Evolutionary conservation across 1,140 invertebrate genomes (phyloP), one percentile per base, ranked within the genome.

Genomic region (Cydia pomonella): DNA sequence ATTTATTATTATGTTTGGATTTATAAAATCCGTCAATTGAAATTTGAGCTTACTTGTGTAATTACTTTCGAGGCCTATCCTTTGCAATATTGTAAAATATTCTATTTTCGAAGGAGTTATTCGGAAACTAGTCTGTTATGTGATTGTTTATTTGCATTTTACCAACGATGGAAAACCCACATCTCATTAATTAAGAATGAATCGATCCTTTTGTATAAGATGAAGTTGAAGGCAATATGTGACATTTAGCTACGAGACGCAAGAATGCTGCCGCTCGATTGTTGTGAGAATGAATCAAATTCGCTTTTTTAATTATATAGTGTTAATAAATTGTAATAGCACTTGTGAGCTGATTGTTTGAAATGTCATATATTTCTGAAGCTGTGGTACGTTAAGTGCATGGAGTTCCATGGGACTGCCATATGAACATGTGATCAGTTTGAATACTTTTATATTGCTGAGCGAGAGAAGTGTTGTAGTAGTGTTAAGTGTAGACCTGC

Each of bases 401-500:
- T 90, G 90, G 89, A 79, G 90, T 93, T 92, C 88, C 88, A 88
- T 92, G 89, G 90, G 88, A 79, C 90, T 91, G 90, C 91, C 90
- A 92, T 92, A 75, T 75, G 18, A 93, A 87, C 85, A 88, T 92
- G 89, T 93, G 91, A 93, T 93, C 88, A 88, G 90, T 93, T 93
- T 93, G 89, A 93, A 92, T 93, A 93, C 88, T 93, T 93, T 92
- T 93, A 92, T 92, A 91, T 88, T 92, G 87, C 88, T 87, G 87
- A 88, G 84, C 88, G 89, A 88, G 86, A 89, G 85, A 86, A 88
- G 80, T 87, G 85, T 91, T 91, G 85, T 85, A 80, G 85, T 91
- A 90, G 87, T 90, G 84, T 87, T 91, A 92, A 93, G 89, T 84
- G 86, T 93, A 93, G 91, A 92, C 85, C 80, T 91, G 91, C 90